Percentiles rank a stretch among this genome's conserved stretches.
Conservation (phyloP, 37 sponge, comb jelly and placozoan genomes). For the Bolinopsis microptera region DNA sequence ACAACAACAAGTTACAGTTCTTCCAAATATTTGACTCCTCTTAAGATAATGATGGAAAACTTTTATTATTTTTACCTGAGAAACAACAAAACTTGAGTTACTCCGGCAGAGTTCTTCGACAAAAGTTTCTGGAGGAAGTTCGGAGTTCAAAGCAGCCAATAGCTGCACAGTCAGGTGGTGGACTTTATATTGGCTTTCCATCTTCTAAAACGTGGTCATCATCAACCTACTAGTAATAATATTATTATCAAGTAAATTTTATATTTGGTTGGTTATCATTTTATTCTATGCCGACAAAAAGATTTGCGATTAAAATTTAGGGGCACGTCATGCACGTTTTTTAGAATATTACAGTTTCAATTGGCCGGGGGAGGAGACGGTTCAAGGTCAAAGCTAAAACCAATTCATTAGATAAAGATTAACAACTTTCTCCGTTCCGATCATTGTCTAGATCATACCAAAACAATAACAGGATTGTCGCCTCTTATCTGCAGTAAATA, state of each 20-base stretch:
- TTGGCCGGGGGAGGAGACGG: background rate
- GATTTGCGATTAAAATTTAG: too few species aligned
- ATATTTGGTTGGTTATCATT: too few species aligned
- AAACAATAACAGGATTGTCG: background rate
- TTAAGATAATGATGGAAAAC: too few species aligned
- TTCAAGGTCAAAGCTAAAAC: too few species aligned
- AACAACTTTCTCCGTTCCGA: background rate
- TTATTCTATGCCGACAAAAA: background rate
- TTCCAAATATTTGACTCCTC: too few species aligned
- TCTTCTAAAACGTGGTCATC: background rate
- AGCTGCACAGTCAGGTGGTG: constrained; percentile 53
- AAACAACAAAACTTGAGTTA: background rate
- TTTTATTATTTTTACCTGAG: constrained; percentile 33
- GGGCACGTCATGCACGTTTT: background rate
- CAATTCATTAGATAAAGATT: background rate
- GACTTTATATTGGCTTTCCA: constrained; percentile 61
- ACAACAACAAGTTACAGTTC: too few species aligned
- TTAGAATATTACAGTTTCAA: background rate
- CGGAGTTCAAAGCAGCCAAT: background rate
- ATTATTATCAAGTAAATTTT: too few species aligned
- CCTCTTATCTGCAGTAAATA: background rate
- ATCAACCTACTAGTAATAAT: background rate
- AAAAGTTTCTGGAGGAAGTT: constrained; percentile 48
- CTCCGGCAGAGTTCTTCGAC: constrained; percentile 17
- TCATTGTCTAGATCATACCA: background rate